These are phyloP conservation scores for Horisme vitalbata DNA, from an alignment of 2,888 invertebrate species.

Conservation along the genomic window DNA sequence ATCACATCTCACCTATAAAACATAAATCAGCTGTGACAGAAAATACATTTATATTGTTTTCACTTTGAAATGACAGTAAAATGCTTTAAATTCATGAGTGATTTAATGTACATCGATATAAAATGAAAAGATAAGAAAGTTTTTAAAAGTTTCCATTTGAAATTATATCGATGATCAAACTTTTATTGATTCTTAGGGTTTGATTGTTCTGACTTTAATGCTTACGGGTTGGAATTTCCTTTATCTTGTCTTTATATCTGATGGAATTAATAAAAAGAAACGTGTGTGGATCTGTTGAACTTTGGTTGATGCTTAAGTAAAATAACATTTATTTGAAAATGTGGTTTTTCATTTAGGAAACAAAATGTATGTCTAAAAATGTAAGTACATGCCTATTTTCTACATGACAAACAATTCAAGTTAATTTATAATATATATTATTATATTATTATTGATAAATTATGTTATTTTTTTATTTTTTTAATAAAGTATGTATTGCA, in stretches of 20 bases:
- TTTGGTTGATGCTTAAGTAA: not conserved
- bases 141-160: conserved; percentile 47
- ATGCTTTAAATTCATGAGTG: conserved; percentile 76
- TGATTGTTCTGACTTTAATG: conserved; percentile 45
- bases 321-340: too few species aligned
- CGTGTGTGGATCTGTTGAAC: not conserved
- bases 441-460: too few species aligned
- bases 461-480: too few species aligned
- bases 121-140: conserved; percentile 51
- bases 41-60: conserved; percentile 82
- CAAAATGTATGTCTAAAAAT: too few species aligned
- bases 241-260: conserved; percentile 21
- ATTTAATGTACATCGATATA: conserved; percentile 69
- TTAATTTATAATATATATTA: too few species aligned
- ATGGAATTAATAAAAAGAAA: conserved; percentile 8
- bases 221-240: conserved; percentile 28
- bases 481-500: too few species aligned
- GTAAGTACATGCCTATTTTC: too few species aligned
- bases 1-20: conserved; percentile 79
- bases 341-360: too few species aligned
- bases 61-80: conserved; percentile 77
- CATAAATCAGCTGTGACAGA: conserved; percentile 77
- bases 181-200: conserved; percentile 56
- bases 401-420: too few species aligned
- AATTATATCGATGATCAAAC: conserved; percentile 56